Percentiles rank a stretch among this genome's conserved stretches.
phyloP scores from a whole-genome alignment of 2,888 invertebrate species.

The Dicyrtoma fusca region DNA sequence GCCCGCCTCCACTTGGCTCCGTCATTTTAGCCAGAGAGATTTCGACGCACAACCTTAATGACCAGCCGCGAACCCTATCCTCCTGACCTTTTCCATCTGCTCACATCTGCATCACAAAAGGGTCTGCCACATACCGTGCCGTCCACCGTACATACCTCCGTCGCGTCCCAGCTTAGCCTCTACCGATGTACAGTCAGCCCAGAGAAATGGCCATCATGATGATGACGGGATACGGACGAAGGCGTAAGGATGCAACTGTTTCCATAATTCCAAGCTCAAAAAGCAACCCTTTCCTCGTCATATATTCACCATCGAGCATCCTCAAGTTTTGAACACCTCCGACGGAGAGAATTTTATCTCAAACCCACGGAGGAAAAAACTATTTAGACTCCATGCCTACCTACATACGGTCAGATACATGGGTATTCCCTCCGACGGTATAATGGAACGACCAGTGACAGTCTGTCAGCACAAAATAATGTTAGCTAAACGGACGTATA shows the following conservation, averaged over 20 bases:
- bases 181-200: neutral
- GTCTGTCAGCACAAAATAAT: constrained; percentile 23
- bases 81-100: constrained; percentile 45
- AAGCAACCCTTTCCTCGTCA: constrained; percentile 18
- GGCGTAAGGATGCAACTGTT: constrained; percentile 23
- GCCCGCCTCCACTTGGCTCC: constrained; percentile 42
- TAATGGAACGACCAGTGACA: constrained; percentile 26
- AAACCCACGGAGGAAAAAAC: neutral
- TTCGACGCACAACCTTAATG: constrained; percentile 38
- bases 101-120: constrained; percentile 41
- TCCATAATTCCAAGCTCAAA: constrained; percentile 4
- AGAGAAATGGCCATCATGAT: neutral
- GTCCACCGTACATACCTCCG: neutral
- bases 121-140: constrained; percentile 22
- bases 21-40: constrained; percentile 44
- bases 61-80: constrained; percentile 39
- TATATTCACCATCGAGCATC: neutral
- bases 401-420: neutral
- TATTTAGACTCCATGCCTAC: too few species aligned
- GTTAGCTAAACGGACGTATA: neutral
- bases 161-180: neutral
- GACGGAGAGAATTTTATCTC: neutral
- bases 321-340: too few species aligned
- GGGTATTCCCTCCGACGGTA: neutral
- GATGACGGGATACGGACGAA: neutral